Percentiles rank a stretch among this genome's conserved stretches.
Conservation (phyloP, 2,888 invertebrate species). For the Iphiclides podalirius region DNA sequence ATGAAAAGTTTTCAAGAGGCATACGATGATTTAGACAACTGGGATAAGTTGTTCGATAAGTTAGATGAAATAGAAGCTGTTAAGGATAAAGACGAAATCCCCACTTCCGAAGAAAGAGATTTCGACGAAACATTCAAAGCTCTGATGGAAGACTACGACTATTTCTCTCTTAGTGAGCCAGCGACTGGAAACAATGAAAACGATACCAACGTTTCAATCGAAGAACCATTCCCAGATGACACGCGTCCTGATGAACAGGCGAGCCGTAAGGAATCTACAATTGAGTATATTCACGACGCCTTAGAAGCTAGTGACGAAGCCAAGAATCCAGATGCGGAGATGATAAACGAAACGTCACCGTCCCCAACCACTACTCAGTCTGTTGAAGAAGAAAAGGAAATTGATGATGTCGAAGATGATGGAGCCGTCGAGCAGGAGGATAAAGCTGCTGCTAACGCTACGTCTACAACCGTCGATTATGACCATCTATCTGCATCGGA, state of each 20-base stretch:
- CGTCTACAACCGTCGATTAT: slow-evolving; percentile 29
- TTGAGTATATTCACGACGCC: slow-evolving; percentile 44
- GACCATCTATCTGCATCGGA: slow-evolving; percentile 41
- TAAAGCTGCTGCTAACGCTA: background rate
- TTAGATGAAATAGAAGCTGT: slow-evolving; percentile 41
- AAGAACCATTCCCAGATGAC: slow-evolving; percentile 20
- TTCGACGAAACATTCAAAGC: slow-evolving; percentile 20
- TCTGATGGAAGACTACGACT: slow-evolving; percentile 25
- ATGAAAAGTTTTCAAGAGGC: slow-evolving; percentile 24
- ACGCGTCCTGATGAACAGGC: slow-evolving; percentile 8
- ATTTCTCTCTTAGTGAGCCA: too few species aligned
- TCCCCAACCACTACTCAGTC: slow-evolving; percentile 12
- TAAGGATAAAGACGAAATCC: slow-evolving; percentile 10
- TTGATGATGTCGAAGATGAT: slow-evolving; percentile 10
- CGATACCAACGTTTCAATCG: slow-evolving; percentile 19
- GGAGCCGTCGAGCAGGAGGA: background rate
- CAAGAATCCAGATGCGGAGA: slow-evolving; percentile 20
- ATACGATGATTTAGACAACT: slow-evolving; percentile 48
- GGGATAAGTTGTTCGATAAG: slow-evolving; percentile 49
- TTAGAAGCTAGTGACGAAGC: slow-evolving; percentile 31
- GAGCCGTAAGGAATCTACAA: slow-evolving; percentile 25
- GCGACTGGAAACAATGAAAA: slow-evolving; percentile 20
- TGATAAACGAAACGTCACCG: slow-evolving; percentile 25
- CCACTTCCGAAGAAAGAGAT: slow-evolving; percentile 1
- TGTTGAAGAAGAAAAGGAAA: background rate